Conservation (phyloP, 2,113 vertebrate genomes). For the Loxodonta africana region DNA sequence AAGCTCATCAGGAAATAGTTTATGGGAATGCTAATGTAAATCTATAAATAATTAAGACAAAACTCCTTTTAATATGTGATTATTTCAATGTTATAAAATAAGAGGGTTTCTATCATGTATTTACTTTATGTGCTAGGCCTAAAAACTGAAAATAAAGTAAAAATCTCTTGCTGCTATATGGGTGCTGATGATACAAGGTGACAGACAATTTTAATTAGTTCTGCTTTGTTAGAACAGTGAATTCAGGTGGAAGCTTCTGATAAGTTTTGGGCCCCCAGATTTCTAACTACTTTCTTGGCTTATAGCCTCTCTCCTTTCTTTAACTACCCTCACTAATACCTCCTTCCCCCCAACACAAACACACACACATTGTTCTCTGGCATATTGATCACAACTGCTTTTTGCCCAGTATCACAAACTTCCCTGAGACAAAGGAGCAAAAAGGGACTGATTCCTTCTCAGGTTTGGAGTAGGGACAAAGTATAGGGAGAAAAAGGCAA, state of each 20-base stretch:
- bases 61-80: not conserved
- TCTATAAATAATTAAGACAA: not conserved
- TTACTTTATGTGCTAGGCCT: not conserved
- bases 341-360: not conserved
- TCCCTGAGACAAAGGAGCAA: not conserved
- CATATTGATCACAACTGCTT: not conserved
- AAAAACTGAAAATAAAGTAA: slow-evolving; percentile 40
- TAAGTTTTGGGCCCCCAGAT: not conserved
- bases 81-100: slow-evolving; percentile 27
- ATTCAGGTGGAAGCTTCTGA: not conserved
- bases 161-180: not conserved
- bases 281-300: not conserved
- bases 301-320: not conserved
- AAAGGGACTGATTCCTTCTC: not conserved
- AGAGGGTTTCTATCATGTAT: not conserved
- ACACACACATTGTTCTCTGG: not conserved
- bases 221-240: not conserved
- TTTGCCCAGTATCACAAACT: not conserved
- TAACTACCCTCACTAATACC: not conserved
- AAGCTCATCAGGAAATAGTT: not conserved
- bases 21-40: slow-evolving; percentile 44
- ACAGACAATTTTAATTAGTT: not conserved
- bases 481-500: not conserved
- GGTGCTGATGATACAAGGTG: not conserved
- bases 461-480: not conserved